phyloP scores from a whole-genome alignment of 2,113 vertebrate genomes.

The Microcebus murinus region DNA sequence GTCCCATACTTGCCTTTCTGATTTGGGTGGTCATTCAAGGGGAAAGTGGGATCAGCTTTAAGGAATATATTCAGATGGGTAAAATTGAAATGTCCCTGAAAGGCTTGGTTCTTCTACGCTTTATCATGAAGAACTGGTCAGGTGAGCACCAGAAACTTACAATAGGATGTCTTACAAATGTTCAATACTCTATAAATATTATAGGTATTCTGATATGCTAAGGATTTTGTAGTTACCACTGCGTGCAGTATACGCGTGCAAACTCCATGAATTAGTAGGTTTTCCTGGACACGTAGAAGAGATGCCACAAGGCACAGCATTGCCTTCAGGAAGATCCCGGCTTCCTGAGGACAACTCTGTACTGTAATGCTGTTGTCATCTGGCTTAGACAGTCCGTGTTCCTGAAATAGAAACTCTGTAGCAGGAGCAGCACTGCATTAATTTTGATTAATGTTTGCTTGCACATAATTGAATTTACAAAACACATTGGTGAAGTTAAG shows the following conservation, averaged over 20 bases:
- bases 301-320: too few relatives aligned
- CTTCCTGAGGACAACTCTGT: constrained; percentile 56
- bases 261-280: background rate
- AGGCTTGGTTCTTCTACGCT: background rate
- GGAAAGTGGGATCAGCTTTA: background rate
- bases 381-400: constrained; percentile 58
- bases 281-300: background rate
- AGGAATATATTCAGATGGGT: background rate
- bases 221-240: background rate
- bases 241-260: background rate
- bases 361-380: background rate
- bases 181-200: background rate
- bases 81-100: background rate
- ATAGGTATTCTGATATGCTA: background rate
- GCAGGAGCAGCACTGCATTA: constrained; percentile 55
- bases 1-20: background rate
- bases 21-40: background rate
- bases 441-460: constrained; percentile 76
- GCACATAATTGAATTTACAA: constrained; percentile 57
- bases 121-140: background rate
- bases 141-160: background rate
- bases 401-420: constrained; percentile 72
- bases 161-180: background rate
- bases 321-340: constrained; percentile 33
- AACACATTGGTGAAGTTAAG: constrained; percentile 44